Evolutionary conservation across 2,113 vertebrate genomes (phyloP).

Genomic region (Antennarius striatus): DNA sequence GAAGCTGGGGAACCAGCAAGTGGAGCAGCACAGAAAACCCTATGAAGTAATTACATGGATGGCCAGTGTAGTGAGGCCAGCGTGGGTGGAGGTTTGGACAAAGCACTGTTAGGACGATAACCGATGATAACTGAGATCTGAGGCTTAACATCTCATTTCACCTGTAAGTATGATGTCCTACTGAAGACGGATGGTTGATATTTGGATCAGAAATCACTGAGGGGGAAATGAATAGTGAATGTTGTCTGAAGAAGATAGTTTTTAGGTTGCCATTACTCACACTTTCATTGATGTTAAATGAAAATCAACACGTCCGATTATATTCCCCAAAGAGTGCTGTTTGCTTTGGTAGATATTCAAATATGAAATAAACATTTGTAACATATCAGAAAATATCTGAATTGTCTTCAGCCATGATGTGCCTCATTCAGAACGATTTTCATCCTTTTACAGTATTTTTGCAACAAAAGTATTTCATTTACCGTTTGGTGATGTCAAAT

Average conservation of each 20-base stretch:
- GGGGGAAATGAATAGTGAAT: constrained; percentile 41
- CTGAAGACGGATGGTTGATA: constrained; percentile 11
- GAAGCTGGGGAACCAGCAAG: constrained; percentile 40
- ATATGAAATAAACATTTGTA: too few relatives aligned
- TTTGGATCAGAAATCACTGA: constrained; percentile 27
- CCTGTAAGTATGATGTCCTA: constrained; percentile 47
- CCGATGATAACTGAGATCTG: constrained; percentile 43
- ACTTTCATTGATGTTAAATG: too few relatives aligned
- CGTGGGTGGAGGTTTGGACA: constrained; percentile 31
- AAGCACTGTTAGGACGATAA: constrained; percentile 15
- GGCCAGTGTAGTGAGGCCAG: constrained; percentile 56
- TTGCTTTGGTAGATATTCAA: too few relatives aligned
- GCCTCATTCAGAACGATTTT: too few relatives aligned
- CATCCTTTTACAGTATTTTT: too few relatives aligned
- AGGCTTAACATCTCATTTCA: constrained; percentile 59
- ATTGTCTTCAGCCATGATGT: too few relatives aligned
- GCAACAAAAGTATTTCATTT: too few relatives aligned
- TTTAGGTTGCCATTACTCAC: not conserved
- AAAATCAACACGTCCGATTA: too few relatives aligned
- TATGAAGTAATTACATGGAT: constrained; percentile 74
- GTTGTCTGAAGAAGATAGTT: constrained; percentile 2
- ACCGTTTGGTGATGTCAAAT: too few relatives aligned
- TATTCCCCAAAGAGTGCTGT: too few relatives aligned
- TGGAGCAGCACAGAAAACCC: constrained; percentile 45
- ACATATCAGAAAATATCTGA: too few relatives aligned